Evolutionary conservation across 2,797 vertebrate genomes (phyloP), one percentile per base, ranked within the genome.

Genomic region (Oceanodroma leucorhoa): DNA sequence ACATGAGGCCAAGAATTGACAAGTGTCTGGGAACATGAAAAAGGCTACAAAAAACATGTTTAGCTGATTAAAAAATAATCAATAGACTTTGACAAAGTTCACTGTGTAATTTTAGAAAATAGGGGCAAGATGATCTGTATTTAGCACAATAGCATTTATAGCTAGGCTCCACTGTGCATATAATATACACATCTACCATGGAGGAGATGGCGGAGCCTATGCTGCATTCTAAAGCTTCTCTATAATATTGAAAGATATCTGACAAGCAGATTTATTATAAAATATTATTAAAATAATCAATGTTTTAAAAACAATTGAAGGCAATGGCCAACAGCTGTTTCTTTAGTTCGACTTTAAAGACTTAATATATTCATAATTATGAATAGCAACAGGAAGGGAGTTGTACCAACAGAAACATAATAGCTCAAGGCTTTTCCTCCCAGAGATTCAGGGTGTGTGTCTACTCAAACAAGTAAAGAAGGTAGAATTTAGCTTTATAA

Each of bases 381-480:
- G 78, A 95, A 96, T 94, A 96, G 90, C 55, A 92, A 90, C 95
- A 96, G 97, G 97, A 97, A 97, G 95, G 95, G 94, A 94, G 97
- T 95, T 93, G 79, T 85, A 95, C 62, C 65, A 83, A 93, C 71
- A 89, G 90, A 91, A 95, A 94, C 48, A 55, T 58, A 96, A 91
- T 75, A 83, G 64, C 51, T 77, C 82, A 87, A 96, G 91, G 70
- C 40, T 94, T 87, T 96, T 97, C 89, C 86, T 94, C 71, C 38
- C 90, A 79, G 78, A 79, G 36, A 57, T 76, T 91, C 73, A 82
- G 91, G 64, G 80, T 3, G 50, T 65, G 55, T 75, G 46, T 45
- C 70, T 73, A 64, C 51, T 64, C 61, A 86, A 77, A 55, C 43
- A 65, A 94, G 41, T 12, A 54, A 90, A 78, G 66, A 51, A 86